Base-by-base conservation (phyloP, 2,797 vertebrate genomes). In the Scolopax rusticola region DNA sequence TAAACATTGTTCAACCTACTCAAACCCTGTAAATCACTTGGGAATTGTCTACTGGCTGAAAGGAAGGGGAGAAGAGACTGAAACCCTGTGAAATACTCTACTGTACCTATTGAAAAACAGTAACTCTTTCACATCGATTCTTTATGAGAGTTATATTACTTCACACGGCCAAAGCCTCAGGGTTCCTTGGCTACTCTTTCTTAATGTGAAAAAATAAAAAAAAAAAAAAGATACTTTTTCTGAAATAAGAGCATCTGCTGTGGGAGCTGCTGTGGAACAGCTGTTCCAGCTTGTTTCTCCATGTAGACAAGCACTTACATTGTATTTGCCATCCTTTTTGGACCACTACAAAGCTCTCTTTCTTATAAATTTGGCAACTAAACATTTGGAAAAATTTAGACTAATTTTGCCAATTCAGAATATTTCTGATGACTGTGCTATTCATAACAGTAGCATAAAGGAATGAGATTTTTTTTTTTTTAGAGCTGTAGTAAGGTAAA, bases 281-380 rank as follows among this genome's bases (percentile, higher is more conserved):
- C 40, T 6, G 0, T 93, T 95, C 56, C 81, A 67, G 11, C 47
- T 90, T 90, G 30, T 21, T 88, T 79, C 36, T 76, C 25, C 25
- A 2, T 77, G 51, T 60, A 84, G 81, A 96, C 86, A 94, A 96
- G 78, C 9, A 11, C 84, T 84, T 85, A n/a, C 3, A 80, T 89
- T 92, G 90, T 95, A 75, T 33, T 89, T 90, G 16, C 48, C 38
- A 8, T 91, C 53, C 53, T 67, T 93, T 77, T 45, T 88, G 77
- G 51, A 59, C 33, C 16, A 27, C 47, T 67, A 94, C 56, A 94
- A 92, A 92, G 38, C 33, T 70, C 24, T 69, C 80, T 76, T 79
- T 96, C 84, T 90, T 94, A 57, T 2, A 43, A 57, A 75, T 16
- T 43, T 95, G 90, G 88, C 81, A 95, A 74, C 53, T 84, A 83